Percentiles rank a stretch among this genome's conserved stretches.
Conservation (phyloP, 1,140 invertebrate species). For the Bombus difficillimus region DNA sequence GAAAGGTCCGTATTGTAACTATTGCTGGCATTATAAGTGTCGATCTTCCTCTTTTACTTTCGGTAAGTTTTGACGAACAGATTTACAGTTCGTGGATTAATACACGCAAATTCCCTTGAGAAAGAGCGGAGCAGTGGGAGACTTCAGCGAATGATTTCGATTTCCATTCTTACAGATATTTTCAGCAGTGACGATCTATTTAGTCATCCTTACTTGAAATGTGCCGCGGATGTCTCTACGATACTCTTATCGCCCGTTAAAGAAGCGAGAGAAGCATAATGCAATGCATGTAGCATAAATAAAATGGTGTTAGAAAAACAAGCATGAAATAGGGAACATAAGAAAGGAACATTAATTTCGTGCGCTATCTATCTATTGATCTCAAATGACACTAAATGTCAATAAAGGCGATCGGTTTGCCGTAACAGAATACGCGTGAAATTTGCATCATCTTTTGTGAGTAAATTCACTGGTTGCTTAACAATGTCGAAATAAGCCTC, state of each 20-base stretch:
- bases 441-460: constrained; percentile 16
- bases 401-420: not conserved
- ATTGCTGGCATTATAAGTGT: constrained; percentile 57
- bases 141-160: constrained; percentile 3
- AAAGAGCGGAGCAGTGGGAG: not conserved
- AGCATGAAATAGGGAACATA: not conserved
- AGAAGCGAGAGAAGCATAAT: not conserved
- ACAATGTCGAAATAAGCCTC: not conserved
- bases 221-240: too few species aligned
- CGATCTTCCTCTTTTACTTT: constrained; percentile 63
- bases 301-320: not conserved
- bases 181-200: constrained; percentile 64
- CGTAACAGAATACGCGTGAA: constrained; percentile 50
- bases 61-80: constrained; percentile 29
- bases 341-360: too few species aligned
- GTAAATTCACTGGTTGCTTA: not conserved
- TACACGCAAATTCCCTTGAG: too few species aligned
- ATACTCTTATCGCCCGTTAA: not conserved
- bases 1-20: constrained; percentile 56
- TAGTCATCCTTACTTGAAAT: constrained; percentile 66
- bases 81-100: not conserved
- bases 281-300: not conserved
- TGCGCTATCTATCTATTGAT: constrained; percentile 31
- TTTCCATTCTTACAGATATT: constrained; percentile 60
- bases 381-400: constrained; percentile 10